A percentile compares a stretch with the other conserved stretches of the same genome.
Conservation (phyloP, 2,888 invertebrate species). For the Drosophila pegasa region DNA sequence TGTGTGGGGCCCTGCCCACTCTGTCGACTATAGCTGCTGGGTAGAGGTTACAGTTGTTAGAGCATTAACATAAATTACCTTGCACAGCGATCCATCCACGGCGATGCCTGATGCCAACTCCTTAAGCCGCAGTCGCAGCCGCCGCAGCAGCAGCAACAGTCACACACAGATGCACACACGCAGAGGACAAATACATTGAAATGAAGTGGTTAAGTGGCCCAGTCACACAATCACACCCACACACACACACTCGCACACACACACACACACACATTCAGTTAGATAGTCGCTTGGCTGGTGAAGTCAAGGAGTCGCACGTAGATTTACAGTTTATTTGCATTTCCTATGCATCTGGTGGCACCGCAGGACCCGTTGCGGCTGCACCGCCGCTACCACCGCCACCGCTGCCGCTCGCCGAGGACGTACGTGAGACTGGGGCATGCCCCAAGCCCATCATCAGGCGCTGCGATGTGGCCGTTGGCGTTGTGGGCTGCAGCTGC, state of each 20-base stretch:
- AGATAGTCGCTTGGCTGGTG: slow-evolving; percentile 43
- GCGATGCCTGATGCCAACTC: slow-evolving; percentile 34
- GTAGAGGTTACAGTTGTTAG: slow-evolving; percentile 50
- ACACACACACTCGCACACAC: slow-evolving; percentile 17
- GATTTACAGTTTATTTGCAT: slow-evolving; percentile 69
- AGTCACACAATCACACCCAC: slow-evolving; percentile 33
- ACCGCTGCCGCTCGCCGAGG: slow-evolving; percentile 55
- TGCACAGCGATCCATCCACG: slow-evolving; percentile 58
- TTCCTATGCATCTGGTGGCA: slow-evolving; percentile 76
- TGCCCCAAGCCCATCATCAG: slow-evolving; percentile 51
- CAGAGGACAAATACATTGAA: slow-evolving; percentile 60
- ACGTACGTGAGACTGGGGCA: slow-evolving; percentile 74
- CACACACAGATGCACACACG: slow-evolving; percentile 33
- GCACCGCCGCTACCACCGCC: slow-evolving; percentile 24
- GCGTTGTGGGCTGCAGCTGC: slow-evolving; percentile 66
- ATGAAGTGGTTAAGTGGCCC: slow-evolving; percentile 76
- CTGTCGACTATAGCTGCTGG: background rate
- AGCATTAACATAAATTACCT: slow-evolving; percentile 82
- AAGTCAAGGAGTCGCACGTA: slow-evolving; percentile 51
- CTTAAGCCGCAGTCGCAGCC: slow-evolving; percentile 40
- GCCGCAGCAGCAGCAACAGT: slow-evolving; percentile 39
- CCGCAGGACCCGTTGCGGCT: slow-evolving; percentile 39
- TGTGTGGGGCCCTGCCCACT: slow-evolving; percentile 25
- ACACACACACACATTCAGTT: slow-evolving; percentile 11
- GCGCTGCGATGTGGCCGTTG: slow-evolving; percentile 59